phyloP scores from a whole-genome alignment of 2,797 vertebrate genomes.

The Bryconaethiops microstoma region DNA sequence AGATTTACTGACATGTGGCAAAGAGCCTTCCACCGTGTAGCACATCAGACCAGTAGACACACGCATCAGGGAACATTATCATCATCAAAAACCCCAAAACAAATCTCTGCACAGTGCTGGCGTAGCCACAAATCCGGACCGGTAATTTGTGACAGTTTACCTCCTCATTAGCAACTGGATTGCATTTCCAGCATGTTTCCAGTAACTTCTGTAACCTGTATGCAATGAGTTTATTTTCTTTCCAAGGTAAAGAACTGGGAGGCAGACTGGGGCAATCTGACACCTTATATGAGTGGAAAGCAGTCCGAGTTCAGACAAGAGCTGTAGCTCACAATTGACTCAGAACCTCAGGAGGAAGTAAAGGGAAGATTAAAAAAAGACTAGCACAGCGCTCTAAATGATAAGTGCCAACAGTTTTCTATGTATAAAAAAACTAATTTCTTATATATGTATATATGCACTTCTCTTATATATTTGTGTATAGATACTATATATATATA shows the following conservation, averaged over 20 bases:
- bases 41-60: constrained; percentile 8
- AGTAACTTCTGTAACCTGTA: constrained; percentile 50
- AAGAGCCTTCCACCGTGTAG: constrained; percentile 2
- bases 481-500: too few species aligned
- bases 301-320: constrained; percentile 38
- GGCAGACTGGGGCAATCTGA: constrained; percentile 48
- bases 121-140: constrained; percentile 31
- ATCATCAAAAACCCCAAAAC: neutral
- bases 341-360: neutral
- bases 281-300: constrained; percentile 51
- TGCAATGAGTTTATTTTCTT: constrained; percentile 52
- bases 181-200: constrained; percentile 59
- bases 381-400: neutral
- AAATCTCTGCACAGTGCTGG: constrained; percentile 20
- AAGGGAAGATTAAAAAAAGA: neutral
- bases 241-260: constrained; percentile 44
- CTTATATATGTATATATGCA: too few species aligned
- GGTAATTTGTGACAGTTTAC: constrained; percentile 50
- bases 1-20: constrained; percentile 12
- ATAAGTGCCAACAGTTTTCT: too few species aligned
- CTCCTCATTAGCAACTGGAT: constrained; percentile 55
- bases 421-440: too few species aligned
- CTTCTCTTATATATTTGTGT: too few species aligned
- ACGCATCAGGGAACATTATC: constrained; percentile 24
- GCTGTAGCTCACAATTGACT: constrained; percentile 33